Base-by-base conservation (phyloP, 2,888 invertebrate species). In the Acrocyrtus sp. region DNA sequence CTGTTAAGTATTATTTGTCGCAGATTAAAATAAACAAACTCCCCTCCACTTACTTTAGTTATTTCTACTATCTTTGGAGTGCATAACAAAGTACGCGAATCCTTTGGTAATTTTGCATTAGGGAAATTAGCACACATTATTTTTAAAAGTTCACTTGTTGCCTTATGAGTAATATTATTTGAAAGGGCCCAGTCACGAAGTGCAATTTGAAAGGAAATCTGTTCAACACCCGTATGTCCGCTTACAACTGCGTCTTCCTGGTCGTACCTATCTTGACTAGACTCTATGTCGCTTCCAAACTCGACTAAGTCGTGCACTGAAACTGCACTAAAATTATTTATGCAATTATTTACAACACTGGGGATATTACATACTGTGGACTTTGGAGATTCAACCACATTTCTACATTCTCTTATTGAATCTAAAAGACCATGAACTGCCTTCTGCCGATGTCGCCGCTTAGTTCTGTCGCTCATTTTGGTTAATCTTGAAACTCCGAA, bases 41-140 rank as follows among this genome's bases (percentile, higher is more conserved):
- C 15, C 2, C 65, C 65, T 24, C 27, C 22, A 27, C 65, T 65
- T 12, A 27, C n/a, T 3, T 27, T 6, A 22, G 19, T n/a, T 1
- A 29, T 22, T 15, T 45, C 21, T 17, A 54, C 2, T 34, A 5
- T 29, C n/a, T n/a, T n/a, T 1, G 65, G 65, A 2, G 65, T 65
- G 6, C 12, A 10, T 19, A 58, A n/a, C 12, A 67, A 27, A 6
- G 67, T 67, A 26, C 67, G 15, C 8, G 67, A 50, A 21, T 58
- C 57, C 17, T 2, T 21, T 39, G 67, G 67, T 1, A 62, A n/a
- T 1, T 58, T 12, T 5, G 4, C 15, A 1, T 19, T 24, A 24
- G 26, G 12, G n/a, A 10, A 45, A 22, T 39, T 34, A 17, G 17
- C 3, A 39, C 3, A 12, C 2, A 56, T 39, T 34, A 10, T 8